A percentile compares a stretch with the other conserved stretches of the same genome.
phyloP scores from a whole-genome alignment of 2,888 invertebrate species.

The Ecdyonurus torrentis region DNA sequence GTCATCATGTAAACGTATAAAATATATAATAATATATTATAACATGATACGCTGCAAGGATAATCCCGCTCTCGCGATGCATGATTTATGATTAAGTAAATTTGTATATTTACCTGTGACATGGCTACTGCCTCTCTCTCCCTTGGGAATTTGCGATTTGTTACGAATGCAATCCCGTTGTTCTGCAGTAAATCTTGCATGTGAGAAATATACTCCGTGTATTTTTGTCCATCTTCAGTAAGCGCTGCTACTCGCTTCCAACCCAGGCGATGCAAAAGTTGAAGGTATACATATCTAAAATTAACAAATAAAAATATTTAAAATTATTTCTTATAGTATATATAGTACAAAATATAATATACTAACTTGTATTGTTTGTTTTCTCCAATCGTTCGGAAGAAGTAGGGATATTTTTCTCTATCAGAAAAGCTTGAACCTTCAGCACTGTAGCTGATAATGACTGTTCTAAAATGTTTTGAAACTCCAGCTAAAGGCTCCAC shows the following conservation, averaged over 20 bases:
- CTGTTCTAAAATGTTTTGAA: constrained; percentile 50
- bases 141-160: constrained; percentile 50
- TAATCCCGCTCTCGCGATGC: background rate
- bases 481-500: constrained; percentile 63
- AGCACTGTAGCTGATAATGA: constrained; percentile 61
- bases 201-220: constrained; percentile 55
- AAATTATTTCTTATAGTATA: background rate
- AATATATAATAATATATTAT: background rate
- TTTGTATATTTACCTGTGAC: constrained; percentile 32
- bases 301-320: constrained; percentile 1
- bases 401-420: constrained; percentile 52
- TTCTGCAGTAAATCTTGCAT: constrained; percentile 46
- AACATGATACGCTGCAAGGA: background rate
- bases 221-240: constrained; percentile 63
- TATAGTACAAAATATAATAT: background rate
- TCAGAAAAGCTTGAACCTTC: constrained; percentile 57
- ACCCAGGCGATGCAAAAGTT: constrained; percentile 37
- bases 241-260: constrained; percentile 61
- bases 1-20: background rate
- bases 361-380: constrained; percentile 44
- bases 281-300: constrained; percentile 40
- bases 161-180: constrained; percentile 43
- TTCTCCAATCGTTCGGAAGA: constrained; percentile 64
- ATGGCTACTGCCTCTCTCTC: constrained; percentile 35
- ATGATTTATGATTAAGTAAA: background rate